These are phyloP conservation scores for Drosophila busckii DNA, from an alignment of 1,140 invertebrate species.

Conservation along the genomic window DNA sequence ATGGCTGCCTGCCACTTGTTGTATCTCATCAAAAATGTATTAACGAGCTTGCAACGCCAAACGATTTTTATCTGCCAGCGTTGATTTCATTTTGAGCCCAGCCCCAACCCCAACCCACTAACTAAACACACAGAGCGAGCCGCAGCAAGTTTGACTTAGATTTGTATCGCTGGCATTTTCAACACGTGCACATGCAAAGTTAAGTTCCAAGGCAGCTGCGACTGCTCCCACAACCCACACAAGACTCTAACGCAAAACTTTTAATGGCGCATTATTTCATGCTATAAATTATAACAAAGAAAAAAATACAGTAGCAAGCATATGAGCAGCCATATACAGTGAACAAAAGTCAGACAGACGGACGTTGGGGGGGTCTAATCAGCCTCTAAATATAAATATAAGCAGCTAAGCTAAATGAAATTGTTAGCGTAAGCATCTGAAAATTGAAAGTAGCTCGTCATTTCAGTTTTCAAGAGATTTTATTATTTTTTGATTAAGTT, in stretches of 20 bases:
- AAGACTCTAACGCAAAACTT: no score
- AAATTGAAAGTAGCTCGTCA: no score
- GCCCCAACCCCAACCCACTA: not conserved
- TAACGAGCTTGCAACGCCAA: slow-evolving; percentile 75
- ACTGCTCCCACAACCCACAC: slow-evolving; percentile 24
- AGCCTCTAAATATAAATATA: no score
- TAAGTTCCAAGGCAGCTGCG: slow-evolving; percentile 54
- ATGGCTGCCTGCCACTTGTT: slow-evolving; percentile 66
- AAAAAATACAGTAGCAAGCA: slow-evolving; percentile 7
- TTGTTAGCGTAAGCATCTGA: no score
- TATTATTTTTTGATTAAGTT: no score
- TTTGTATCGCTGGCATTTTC: slow-evolving; percentile 64
- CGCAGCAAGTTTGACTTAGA: slow-evolving; percentile 64
- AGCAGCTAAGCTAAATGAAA: no score
- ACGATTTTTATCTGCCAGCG: slow-evolving; percentile 74
- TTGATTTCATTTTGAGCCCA: slow-evolving; percentile 70
- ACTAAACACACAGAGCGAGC: not conserved
- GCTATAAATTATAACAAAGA: slow-evolving; percentile 69
- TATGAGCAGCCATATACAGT: no score
- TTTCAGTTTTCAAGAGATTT: no score
- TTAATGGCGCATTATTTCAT: slow-evolving; percentile 72
- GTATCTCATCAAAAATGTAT: slow-evolving; percentile 77
- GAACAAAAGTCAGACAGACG: no score
- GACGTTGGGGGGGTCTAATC: no score
- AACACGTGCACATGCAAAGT: slow-evolving; percentile 74